Evolutionary conservation across 2,888 invertebrate genomes (phyloP), one percentile per base, ranked within the genome.

Genomic region (Julus scandinavius): DNA sequence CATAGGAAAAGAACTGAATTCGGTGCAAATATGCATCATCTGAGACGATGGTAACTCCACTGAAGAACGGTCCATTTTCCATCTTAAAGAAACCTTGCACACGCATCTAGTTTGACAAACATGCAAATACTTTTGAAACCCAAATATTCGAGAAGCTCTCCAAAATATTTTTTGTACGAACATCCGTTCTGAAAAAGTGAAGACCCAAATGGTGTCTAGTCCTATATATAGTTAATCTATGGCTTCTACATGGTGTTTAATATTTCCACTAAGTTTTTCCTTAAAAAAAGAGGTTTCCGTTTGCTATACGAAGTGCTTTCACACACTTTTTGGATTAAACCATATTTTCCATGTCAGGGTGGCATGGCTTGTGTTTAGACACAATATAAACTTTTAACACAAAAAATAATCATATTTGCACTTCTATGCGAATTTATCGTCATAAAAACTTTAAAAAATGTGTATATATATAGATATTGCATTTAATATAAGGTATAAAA

Each of bases 101-200:
- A 72, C 4, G 72, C 72, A 72, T 72, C 72, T 6, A 20, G 29
- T 29, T 72, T 72, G 72, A 72, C 72, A 72, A 20, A 72, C 72
- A 72, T 72, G 72, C 72, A 72, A 72, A 72, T 72, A 72, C 72
- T 72, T 72, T 72, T 72, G 29, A 20, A 72, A 72, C 29, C 72
- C 72, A 72, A 20, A 72, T 72, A 72, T 72, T 72, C 72, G 29
- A 72, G 72, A 5, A 72, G 72, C 72, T 72, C 72, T 72, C 72
- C 29, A 72, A 72, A 58, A 15, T 58, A 58, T 58, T 72, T 72
- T 72, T 20, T 1, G 29, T 72, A 72, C 72, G 29, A 20, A 72
- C 20, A 29, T 72, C 72, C 72, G 72, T 20, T 2, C 72, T 29
- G 72, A 72, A 72, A 72, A 72, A 6, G 72, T 29, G 72, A 29